Conservation (phyloP, 2,113 vertebrate species). For the Prietella phreatophila region DNA sequence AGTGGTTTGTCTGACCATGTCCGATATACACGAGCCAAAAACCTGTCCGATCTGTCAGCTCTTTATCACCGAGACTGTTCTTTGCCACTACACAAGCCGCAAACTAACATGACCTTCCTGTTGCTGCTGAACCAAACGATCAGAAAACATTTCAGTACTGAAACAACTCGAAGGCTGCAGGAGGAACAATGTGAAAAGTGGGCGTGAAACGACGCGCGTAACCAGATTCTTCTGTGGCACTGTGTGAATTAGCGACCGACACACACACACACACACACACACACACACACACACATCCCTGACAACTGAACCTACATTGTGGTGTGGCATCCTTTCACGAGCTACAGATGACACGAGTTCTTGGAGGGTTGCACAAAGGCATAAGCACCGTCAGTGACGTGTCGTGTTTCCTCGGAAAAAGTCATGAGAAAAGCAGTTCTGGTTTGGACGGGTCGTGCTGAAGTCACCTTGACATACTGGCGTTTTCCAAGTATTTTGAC, state of each 20-base stretch:
- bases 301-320: constrained; percentile 39
- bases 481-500: constrained; percentile 12
- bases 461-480: constrained; percentile 43
- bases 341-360: constrained; percentile 31
- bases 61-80: neutral
- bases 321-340: constrained; percentile 29
- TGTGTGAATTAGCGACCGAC: constrained; percentile 21
- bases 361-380: constrained; percentile 28
- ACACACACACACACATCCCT: constrained; percentile 11
- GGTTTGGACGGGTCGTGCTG: constrained; percentile 30
- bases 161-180: neutral
- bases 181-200: constrained; percentile 1
- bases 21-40: neutral
- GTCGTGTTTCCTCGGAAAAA: neutral
- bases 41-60: neutral
- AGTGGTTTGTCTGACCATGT: neutral
- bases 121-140: neutral
- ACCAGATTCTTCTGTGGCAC: constrained; percentile 15
- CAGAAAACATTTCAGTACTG: neutral
- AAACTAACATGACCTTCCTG: neutral
- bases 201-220: neutral
- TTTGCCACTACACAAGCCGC: neutral
- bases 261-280: too few species aligned
- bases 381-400: constrained; percentile 14
- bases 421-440: constrained; percentile 5